phyloP scores from a whole-genome alignment of 2,797 vertebrate genomes.

The Pseudochaenichthys georgianus region DNA sequence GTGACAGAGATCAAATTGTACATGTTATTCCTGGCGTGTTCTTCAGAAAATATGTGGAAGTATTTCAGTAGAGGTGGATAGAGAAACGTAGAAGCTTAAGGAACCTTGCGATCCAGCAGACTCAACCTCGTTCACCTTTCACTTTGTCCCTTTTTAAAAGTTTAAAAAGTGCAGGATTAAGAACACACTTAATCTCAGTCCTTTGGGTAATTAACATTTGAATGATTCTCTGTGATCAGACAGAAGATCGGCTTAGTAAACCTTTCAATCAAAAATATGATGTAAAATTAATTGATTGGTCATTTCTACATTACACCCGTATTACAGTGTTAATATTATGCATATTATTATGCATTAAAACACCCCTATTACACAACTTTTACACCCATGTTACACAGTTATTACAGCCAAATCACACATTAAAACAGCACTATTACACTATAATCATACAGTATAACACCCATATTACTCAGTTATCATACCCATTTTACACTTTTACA shows the following conservation, averaged over 20 bases:
- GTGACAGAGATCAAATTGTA: conserved; percentile 70
- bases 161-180: conserved; percentile 5
- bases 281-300: no score
- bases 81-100: conserved; percentile 41
- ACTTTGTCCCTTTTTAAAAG: background rate
- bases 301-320: no score
- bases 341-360: no score
- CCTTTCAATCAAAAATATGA: no score
- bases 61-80: conserved; percentile 61
- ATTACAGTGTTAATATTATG: no score
- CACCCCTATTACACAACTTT: no score
- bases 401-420: no score
- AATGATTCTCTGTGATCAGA: conserved; percentile 15
- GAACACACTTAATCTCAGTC: background rate
- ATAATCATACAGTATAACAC: no score
- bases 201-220: background rate
- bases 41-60: conserved; percentile 71
- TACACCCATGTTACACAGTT: no score
- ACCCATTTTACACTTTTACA: no score
- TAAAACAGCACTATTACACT: no score
- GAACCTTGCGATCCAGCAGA: conserved; percentile 22
- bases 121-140: conserved; percentile 11
- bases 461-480: no score
- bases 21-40: conserved; percentile 47
- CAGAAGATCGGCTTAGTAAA: background rate